Conservation (phyloP, 2,888 invertebrate species). For the Strigamia crassipes region DNA sequence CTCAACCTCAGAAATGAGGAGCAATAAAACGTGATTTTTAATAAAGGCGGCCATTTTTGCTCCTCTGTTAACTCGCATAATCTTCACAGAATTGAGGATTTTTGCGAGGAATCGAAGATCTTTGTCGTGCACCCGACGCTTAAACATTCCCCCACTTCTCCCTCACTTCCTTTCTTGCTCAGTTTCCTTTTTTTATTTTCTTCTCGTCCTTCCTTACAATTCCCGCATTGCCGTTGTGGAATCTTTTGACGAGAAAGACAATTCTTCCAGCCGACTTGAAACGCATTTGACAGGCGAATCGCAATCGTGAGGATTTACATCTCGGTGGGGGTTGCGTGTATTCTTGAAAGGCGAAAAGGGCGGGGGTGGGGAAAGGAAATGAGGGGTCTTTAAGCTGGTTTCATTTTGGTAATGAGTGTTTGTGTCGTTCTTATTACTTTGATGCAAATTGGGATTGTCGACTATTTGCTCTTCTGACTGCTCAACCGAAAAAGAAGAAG, state of each 20-base stretch:
- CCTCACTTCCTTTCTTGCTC: not conserved
- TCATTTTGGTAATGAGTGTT: not conserved
- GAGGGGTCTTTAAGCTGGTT: not conserved
- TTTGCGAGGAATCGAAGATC: not conserved
- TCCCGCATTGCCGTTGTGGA: not conserved
- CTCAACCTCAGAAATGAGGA: not conserved
- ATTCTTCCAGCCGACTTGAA: slow-evolving; percentile 11
- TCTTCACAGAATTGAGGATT: not conserved
- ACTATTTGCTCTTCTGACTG: not conserved
- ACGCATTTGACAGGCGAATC: slow-evolving; percentile 21
- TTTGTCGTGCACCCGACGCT: not conserved
- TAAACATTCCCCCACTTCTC: not conserved
- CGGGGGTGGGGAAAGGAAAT: too few species aligned
- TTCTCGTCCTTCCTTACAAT: not conserved
- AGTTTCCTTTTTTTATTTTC: too few species aligned
- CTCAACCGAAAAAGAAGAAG: not conserved
- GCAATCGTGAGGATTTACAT: slow-evolving; percentile 6
- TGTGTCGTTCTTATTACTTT: not conserved
- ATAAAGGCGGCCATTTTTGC: not conserved
- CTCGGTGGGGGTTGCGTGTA: not conserved
- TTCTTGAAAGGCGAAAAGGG: not conserved
- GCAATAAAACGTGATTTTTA: not conserved
- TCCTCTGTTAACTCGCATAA: not conserved
- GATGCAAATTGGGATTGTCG: not conserved
- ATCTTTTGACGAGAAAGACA: slow-evolving; percentile 21